These are phyloP conservation scores for Actinernus sp. DNA, from an alignment of 92 coral and sea anemone species.

Conservation along the genomic window DNA sequence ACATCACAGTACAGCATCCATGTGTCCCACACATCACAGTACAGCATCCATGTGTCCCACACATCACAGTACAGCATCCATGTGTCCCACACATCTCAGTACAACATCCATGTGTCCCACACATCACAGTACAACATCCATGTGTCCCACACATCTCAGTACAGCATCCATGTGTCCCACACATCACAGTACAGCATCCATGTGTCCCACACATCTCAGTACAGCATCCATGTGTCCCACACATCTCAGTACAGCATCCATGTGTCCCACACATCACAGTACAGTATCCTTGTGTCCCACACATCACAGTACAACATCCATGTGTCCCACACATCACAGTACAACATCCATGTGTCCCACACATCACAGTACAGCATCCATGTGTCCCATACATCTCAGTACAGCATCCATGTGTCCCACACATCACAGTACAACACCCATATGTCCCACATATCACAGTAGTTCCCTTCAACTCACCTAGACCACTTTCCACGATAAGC, in stretches of 20 bases:
- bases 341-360: not conserved
- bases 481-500: conserved; percentile 71
- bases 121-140: not conserved
- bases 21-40: not conserved
- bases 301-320: not conserved
- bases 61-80: not conserved
- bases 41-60: not conserved
- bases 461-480: conserved; percentile 61
- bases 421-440: not conserved
- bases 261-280: not conserved
- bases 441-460: not conserved
- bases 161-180: not conserved
- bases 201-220: not conserved
- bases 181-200: not conserved
- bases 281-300: not conserved
- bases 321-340: not conserved
- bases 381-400: not conserved
- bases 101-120: not conserved
- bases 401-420: not conserved
- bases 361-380: not conserved
- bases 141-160: not conserved
- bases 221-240: not conserved
- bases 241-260: not conserved
- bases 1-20: not conserved
- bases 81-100: not conserved